phyloP scores from a whole-genome alignment of 2,797 vertebrate genomes.

The Leucoraja ocellata region DNA sequence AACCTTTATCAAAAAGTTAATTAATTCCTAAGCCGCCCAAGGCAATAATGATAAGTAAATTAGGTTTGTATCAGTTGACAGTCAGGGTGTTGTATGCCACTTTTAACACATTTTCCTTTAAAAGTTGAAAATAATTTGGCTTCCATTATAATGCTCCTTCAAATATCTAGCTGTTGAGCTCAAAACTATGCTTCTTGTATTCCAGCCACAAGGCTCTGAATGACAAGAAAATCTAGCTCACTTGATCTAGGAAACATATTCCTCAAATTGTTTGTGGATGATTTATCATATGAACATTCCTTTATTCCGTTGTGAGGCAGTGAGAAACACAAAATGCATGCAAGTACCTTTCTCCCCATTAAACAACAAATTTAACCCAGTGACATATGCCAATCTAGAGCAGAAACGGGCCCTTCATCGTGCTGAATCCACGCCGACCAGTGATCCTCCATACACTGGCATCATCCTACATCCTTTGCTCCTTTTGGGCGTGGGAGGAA shows the following conservation, averaged over 20 bases:
- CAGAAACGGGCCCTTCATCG: too few relatives aligned
- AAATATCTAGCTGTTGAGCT: not conserved
- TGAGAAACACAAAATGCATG: not conserved
- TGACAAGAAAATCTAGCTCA: too few relatives aligned
- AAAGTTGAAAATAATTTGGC: not conserved
- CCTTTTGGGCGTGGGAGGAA: too few relatives aligned
- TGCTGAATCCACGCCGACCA: too few relatives aligned
- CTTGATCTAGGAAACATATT: not conserved
- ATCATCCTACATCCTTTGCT: too few relatives aligned
- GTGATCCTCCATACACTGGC: too few relatives aligned
- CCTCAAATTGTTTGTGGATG: not conserved
- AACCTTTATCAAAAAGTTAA: not conserved
- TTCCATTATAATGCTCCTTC: not conserved
- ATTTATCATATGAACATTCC: not conserved
- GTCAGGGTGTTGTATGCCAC: too few relatives aligned
- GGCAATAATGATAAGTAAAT: not conserved
- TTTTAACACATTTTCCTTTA: too few relatives aligned
- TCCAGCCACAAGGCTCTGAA: not conserved
- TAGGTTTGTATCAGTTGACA: not conserved
- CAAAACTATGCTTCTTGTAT: not conserved
- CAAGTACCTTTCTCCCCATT: too few relatives aligned
- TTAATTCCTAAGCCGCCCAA: not conserved
- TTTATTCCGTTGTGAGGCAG: too few relatives aligned
- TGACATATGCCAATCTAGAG: not conserved
- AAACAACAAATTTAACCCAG: not conserved